These are phyloP conservation scores for Cephus pulcher DNA, from an alignment of 2,888 invertebrate species.

Conservation along the genomic window DNA sequence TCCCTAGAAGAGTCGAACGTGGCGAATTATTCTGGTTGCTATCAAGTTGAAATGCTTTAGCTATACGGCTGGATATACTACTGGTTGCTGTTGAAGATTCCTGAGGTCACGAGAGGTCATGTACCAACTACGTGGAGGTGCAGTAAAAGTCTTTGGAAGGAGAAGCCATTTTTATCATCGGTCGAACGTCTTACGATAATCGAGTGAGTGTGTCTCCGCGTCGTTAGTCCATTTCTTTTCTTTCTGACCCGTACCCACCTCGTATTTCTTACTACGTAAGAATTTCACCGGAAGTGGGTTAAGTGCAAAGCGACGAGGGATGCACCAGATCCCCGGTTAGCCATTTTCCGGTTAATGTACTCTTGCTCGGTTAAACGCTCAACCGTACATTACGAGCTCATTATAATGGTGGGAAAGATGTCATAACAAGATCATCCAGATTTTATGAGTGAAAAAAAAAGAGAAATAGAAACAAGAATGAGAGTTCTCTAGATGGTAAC, in stretches of 20 bases:
- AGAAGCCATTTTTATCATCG: not conserved
- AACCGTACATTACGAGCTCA: not conserved
- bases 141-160: not conserved
- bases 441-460: not conserved
- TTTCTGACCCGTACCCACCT: not conserved
- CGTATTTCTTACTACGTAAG: not conserved
- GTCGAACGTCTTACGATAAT: not conserved
- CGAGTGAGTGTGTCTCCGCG: not conserved
- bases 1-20: not conserved
- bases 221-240: not conserved
- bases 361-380: not conserved
- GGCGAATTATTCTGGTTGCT: not conserved
- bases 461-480: not conserved
- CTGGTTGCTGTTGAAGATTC: not conserved
- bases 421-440: not conserved
- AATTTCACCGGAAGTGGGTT: not conserved
- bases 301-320: not conserved
- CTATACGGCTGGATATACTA: not conserved
- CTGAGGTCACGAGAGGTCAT: not conserved
- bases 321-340: not conserved
- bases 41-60: not conserved
- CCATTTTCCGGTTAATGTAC: not conserved
- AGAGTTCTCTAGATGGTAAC: not conserved
- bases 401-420: not conserved
- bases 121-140: not conserved